Base-by-base conservation (phyloP, 35 echinoderm and acorn worm species). In the Antedon bifida region DNA sequence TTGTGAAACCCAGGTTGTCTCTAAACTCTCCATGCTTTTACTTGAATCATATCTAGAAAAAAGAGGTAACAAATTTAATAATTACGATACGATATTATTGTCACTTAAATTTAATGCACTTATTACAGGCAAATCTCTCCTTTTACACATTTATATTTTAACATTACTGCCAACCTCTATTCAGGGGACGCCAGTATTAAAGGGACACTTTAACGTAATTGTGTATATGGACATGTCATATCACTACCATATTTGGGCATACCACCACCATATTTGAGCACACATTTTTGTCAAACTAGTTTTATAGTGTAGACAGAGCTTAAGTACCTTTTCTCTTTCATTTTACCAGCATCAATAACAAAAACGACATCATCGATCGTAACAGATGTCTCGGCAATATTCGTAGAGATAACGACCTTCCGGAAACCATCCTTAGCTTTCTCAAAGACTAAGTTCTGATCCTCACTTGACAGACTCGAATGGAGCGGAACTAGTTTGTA, bases 391-490 rank as follows among this genome's bases (percentile, higher is more conserved):
- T 91, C 84, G 0, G 89, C 89, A 30, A 91, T 91, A 78, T 91
- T 91, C 79, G 89, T 91, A 32, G 89, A 84, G 34, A 91, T 91
- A 74, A 91, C 89, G n/a, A 91, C 73, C 75, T 91, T 91, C 30
- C 84, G 86, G 36, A 83, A 44, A 31, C 89, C 89, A 64, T 91
- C 89, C 80, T 91, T 82, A 0, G 89, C 84, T 55, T 86, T 82
- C 36, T 81, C 74, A 82, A 91, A 91, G 30, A 85, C 89, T 14
- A 84, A 36, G 82, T 91, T 91, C 80, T 91, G 89, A 29, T 91
- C 89, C 46, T 91, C 89, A 83, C 84, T 91, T 64, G 89, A 91
- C 19, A 91, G 89, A 30, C 84, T 82, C 0, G 89, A 91, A 39
- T 91, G 89, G 10, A 91, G 84, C 9, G 89, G 89, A 12, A 91